Evolutionary conservation across 2,113 vertebrate species (phyloP).

Genomic region (Actinemys pallida): DNA sequence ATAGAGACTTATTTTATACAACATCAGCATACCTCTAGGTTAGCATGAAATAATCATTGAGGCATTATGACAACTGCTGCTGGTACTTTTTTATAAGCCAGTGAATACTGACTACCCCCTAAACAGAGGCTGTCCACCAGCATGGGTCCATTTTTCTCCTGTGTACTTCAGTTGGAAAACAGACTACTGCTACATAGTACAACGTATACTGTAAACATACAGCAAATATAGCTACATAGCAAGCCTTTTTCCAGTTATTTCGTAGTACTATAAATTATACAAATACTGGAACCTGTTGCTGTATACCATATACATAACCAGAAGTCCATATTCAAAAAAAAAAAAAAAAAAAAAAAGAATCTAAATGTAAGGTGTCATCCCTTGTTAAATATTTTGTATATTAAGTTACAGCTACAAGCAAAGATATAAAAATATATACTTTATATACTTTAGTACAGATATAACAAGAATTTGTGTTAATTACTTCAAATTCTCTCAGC

Average conservation of each 20-base stretch:
- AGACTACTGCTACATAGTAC: not conserved
- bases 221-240: not conserved
- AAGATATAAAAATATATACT: too few species aligned
- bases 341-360: not conserved
- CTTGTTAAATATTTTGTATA: not conserved
- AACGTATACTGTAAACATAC: not conserved
- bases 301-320: not conserved
- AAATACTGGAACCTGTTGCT: not conserved
- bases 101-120: not conserved
- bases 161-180: not conserved
- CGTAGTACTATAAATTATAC: slow-evolving; percentile 16
- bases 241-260: slow-evolving; percentile 41
- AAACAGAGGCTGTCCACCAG: not conserved
- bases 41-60: not conserved
- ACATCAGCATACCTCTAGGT: not conserved
- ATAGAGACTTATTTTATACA: not conserved
- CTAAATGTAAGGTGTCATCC: too few species aligned
- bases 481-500: too few species aligned
- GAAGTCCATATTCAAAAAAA: not conserved
- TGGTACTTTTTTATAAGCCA: not conserved
- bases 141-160: not conserved
- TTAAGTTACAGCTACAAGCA: not conserved
- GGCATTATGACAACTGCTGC: not conserved
- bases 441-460: not conserved
- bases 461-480: too few species aligned